phyloP scores from a whole-genome alignment of 2,888 invertebrate genomes.

The Endomychus coccineus region DNA sequence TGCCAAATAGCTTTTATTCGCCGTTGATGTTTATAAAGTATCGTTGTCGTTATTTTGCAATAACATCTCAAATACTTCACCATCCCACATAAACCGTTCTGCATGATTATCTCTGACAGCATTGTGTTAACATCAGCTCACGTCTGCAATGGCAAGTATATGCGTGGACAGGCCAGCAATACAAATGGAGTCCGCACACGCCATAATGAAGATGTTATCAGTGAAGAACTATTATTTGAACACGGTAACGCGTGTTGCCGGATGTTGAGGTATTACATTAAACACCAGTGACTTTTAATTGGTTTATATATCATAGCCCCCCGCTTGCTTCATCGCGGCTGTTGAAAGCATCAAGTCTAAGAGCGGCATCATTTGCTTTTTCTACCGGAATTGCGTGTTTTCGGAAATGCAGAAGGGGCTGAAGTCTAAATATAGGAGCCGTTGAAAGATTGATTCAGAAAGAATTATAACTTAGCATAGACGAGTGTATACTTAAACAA shows the following conservation, averaged over 20 bases:
- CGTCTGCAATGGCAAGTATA: slow-evolving; percentile 3
- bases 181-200: slow-evolving; percentile 38
- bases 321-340: slow-evolving; percentile 10
- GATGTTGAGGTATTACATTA: slow-evolving; percentile 41
- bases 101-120: not conserved
- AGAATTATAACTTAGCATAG: too few species aligned
- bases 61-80: slow-evolving; percentile 5
- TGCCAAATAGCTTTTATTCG: too few species aligned
- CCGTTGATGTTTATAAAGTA: too few species aligned
- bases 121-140: slow-evolving; percentile 1
- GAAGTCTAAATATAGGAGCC: too few species aligned
- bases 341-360: slow-evolving; percentile 14
- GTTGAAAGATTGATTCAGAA: too few species aligned
- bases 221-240: slow-evolving; percentile 38
- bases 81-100: slow-evolving; percentile 1
- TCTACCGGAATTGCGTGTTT: slow-evolving; percentile 14
- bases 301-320: slow-evolving; percentile 40
- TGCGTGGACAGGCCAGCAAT: slow-evolving; percentile 25
- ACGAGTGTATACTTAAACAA: too few species aligned
- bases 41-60: slow-evolving; percentile 9
- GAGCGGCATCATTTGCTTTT: slow-evolving; percentile 12
- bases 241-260: slow-evolving; percentile 39
- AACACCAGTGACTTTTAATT: slow-evolving; percentile 41
- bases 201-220: slow-evolving; percentile 35
- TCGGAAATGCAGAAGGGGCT: slow-evolving; percentile 6